Evolutionary conservation across 1,140 invertebrate species (phyloP), one percentile per base, ranked within the genome.

Genomic region (Drosophila eugracilis): DNA sequence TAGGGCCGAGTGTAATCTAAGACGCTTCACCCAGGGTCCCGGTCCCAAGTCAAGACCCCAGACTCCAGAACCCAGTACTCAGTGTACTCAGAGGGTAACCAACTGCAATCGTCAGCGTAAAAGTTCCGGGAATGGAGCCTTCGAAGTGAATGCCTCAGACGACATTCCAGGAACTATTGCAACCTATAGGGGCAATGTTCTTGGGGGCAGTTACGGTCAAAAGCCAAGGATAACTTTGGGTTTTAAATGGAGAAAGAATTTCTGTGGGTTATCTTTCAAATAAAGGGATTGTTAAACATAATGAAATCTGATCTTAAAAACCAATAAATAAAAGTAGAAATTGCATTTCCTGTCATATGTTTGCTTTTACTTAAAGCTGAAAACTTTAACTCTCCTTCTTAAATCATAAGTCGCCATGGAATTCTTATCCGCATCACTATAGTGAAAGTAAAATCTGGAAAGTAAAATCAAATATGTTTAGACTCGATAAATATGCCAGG

Each of bases 91-190:
- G 28, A 47, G 41, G 36, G 42, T 28, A 7, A 21, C 22, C 60
- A 5, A 37, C 17, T 48, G 57, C 54, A 44, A 22, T 63, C 59
- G 52, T 67, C 65, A 67, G 65, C 65, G 65, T 41, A 66, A 53
- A 65, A 67, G 67, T 70, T 86, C 80, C 62, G 45, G 77, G 80
- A 85, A 85, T 60, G 70, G 70, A 70, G 70, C 36, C 54, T 49
- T 52, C 69, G 42, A 81, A 83, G 79, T 78, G 70, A 78, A 48
- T 36, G 45, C 44, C 47, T 30, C 70, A 73, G 67, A 74, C 71
- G 36, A 28, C 80, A 86, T 85, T 85, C 80, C 67, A 36, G 76
- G 81, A 85, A 85, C 71, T 66, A 67, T 47, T 30, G 10, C 19
- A 34, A 22, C 47, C 24, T 21, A 7, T 22, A 52, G 63, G 45